Evolutionary conservation across 2,113 vertebrate species (phyloP).

Genomic region (Burhinus bistriatus): DNA sequence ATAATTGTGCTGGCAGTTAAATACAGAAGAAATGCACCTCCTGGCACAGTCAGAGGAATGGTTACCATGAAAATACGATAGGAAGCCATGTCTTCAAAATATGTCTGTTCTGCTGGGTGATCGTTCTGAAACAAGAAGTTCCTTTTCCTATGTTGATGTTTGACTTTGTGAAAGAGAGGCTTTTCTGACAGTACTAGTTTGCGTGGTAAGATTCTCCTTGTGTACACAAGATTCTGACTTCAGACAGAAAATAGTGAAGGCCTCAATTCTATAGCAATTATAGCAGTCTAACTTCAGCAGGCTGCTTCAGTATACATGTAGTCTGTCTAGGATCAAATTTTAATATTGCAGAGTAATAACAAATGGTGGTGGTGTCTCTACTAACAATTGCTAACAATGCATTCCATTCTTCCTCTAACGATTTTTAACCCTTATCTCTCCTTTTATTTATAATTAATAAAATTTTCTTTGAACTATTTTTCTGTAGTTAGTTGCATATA

Average conservation of each 20-base stretch:
- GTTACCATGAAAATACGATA: background rate
- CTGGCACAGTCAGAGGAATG: background rate
- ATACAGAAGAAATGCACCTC: background rate
- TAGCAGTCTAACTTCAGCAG: background rate
- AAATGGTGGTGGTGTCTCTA: background rate
- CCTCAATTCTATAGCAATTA: background rate
- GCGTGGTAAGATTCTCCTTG: background rate
- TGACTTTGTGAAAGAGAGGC: background rate
- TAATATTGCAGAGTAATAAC: background rate
- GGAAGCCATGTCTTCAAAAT: background rate
- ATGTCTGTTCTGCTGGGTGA: accelerated
- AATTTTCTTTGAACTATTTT: background rate
- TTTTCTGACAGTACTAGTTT: background rate
- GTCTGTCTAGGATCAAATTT: background rate
- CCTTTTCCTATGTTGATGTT: background rate
- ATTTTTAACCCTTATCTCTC: background rate
- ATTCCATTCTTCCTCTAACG: background rate
- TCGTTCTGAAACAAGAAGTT: background rate
- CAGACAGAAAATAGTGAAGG: background rate
- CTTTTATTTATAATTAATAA: background rate
- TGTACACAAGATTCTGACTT: background rate
- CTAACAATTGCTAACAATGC: background rate
- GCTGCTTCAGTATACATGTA: background rate
- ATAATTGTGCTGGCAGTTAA: background rate
- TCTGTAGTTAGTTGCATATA: background rate